Percentiles rank a stretch among this genome's conserved stretches.
Conservation (phyloP, 1,140 invertebrate genomes). For the Lamellibrachia luymesi region DNA sequence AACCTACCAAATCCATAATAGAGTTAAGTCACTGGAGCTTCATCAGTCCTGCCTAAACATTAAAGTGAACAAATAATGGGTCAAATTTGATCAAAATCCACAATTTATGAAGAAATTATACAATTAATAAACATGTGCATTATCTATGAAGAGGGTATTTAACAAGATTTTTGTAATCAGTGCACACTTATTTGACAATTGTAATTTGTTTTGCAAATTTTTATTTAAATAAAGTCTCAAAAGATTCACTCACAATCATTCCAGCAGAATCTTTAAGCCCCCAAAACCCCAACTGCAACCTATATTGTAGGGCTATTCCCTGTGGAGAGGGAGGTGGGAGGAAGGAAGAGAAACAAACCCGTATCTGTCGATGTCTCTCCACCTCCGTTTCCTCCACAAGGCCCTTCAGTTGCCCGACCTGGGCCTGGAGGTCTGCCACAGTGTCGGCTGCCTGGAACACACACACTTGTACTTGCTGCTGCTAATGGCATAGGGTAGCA, state of each 20-base stretch:
- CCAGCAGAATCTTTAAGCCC: too few species aligned
- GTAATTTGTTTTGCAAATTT: not conserved
- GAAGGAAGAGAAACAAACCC: constrained; percentile 27
- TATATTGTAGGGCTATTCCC: not conserved
- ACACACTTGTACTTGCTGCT: not conserved
- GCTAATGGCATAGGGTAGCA: too few species aligned
- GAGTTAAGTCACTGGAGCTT: not conserved
- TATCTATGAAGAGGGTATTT: too few species aligned
- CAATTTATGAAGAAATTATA: not conserved
- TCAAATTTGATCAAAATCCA: not conserved
- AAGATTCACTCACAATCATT: not conserved
- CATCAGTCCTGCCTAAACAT: not conserved
- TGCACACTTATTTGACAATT: not conserved
- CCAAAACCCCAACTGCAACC: not conserved
- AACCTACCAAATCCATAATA: not conserved
- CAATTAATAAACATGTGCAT: not conserved
- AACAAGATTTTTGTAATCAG: too few species aligned
- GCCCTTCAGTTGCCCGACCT: constrained; percentile 45
- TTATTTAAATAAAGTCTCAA: not conserved
- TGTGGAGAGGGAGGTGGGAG: not conserved
- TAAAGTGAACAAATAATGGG: not conserved
- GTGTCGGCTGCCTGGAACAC: constrained; percentile 43
- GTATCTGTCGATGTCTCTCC: constrained; percentile 45
- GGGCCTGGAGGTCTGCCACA: constrained; percentile 45
- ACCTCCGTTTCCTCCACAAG: constrained; percentile 46